phyloP scores from a whole-genome alignment of 2,797 vertebrate species.

The Galago senegalensis region DNA sequence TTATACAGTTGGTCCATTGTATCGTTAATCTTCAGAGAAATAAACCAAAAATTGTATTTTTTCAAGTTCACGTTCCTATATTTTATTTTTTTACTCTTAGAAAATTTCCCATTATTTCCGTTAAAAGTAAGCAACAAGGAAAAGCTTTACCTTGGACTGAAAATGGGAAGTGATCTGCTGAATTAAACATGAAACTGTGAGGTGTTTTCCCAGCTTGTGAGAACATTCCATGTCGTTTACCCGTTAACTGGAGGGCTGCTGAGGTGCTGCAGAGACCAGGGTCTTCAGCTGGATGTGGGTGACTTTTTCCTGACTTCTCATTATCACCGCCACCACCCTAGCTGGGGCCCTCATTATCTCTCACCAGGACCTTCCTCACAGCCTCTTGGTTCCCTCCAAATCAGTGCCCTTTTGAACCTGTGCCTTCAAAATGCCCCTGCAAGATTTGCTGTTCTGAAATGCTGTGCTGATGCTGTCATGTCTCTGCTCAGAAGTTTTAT shows the following conservation, averaged over 20 bases:
- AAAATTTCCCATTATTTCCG: constrained; percentile 27
- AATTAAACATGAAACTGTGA: constrained; percentile 42
- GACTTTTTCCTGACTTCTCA: background rate
- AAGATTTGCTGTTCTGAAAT: background rate
- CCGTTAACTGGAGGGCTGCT: background rate
- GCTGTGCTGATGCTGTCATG: background rate
- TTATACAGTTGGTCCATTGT: background rate
- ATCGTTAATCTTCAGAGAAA: background rate
- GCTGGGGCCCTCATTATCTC: background rate
- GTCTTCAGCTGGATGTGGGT: background rate
- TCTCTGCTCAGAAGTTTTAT: background rate
- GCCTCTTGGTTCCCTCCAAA: background rate
- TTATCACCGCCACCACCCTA: background rate
- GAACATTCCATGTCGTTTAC: background rate
- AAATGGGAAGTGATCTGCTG: background rate
- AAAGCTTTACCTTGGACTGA: background rate
- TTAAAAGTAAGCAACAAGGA: constrained; percentile 11
- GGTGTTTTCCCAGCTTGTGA: background rate
- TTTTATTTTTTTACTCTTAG: background rate
- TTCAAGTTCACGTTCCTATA: constrained; percentile 26
- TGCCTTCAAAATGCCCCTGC: background rate
- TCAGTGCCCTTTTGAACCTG: background rate
- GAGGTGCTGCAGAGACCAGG: background rate
- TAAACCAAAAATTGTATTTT: background rate
- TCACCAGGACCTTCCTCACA: background rate